Evolutionary conservation across 2,888 invertebrate genomes (phyloP).

Genomic region (Lymantria monacha): DNA sequence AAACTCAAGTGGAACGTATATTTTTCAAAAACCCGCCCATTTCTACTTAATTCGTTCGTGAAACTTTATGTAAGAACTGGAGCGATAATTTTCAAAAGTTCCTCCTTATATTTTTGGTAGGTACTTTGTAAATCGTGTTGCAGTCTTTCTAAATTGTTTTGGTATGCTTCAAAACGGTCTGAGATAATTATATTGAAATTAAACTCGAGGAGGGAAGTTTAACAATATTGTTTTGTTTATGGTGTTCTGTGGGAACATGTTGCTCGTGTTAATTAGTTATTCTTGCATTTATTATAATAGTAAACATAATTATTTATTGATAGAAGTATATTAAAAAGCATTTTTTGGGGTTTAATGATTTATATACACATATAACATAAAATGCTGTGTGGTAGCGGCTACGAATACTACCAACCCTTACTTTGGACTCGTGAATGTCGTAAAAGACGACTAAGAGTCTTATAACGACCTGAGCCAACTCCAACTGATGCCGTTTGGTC

Average conservation of each 20-base stretch:
- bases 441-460: too few species aligned
- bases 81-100: slow-evolving; percentile 54
- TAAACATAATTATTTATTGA: neutral
- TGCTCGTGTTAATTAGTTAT: neutral
- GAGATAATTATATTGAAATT: slow-evolving; percentile 31
- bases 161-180: slow-evolving; percentile 26
- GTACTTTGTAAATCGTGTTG: slow-evolving; percentile 43
- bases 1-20: slow-evolving; percentile 31
- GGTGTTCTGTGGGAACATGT: neutral
- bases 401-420: too few species aligned
- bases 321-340: neutral
- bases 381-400: too few species aligned
- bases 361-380: too few species aligned
- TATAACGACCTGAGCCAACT: too few species aligned
- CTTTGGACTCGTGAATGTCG: too few species aligned
- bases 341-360: too few species aligned
- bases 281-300: neutral
- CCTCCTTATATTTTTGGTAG: slow-evolving; percentile 31
- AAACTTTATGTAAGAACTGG: slow-evolving; percentile 47
- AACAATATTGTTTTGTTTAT: neutral
- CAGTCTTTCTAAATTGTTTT: slow-evolving; percentile 40
- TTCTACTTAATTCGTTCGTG: slow-evolving; percentile 46
- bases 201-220: slow-evolving; percentile 3
- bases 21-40: slow-evolving; percentile 42
- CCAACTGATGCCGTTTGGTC: too few species aligned